Evolutionary conservation across 1,140 invertebrate genomes (phyloP), one percentile per base, ranked within the genome.

Genomic region (Caligus rogercresseyi): DNA sequence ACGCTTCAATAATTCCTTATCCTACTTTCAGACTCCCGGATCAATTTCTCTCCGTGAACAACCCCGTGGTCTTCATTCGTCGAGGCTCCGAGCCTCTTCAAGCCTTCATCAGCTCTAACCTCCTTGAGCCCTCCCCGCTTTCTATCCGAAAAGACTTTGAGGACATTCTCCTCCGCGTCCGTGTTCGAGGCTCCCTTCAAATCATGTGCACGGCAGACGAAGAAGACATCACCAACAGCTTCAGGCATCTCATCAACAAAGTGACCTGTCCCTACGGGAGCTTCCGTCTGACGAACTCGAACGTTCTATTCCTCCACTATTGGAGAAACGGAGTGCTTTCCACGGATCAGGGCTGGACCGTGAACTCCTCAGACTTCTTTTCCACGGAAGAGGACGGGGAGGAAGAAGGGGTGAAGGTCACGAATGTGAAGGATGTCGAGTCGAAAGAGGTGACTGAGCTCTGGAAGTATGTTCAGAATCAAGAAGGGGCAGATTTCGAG

Each of bases 221-320:
- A 43, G 31, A 43, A 43, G 31, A 43, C n/a, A 43, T 43, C 31
- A 43, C 31, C 7, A 43, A 43, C 7, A 43, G n/a, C n/a, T 43
- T 43, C n/a, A 43, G 31, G n/a, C 31, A 43, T 43, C 31, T 43
- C n/a, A 11, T 43, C 7, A 43, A 43, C 31, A 43, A 56, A 25
- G 54, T 60, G 57, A 16, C 26, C 13, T 60, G 57, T 60, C 57
- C 57, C 3, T 60, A 60, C 16, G 57, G 57, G 16, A 24, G 24
- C 24, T 60, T 60, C 23, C 23, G 25, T 13, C 18, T 60, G 57
- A 16, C 2, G 14, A 60, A 60, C 18, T 60, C 57, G 2, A 21
- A 60, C 19, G 57, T 60, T 18, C 24, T 60, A 1, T 60, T 51
- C 26, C 24, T 60, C n/a, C 57, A 60, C 24, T 24, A 18, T 14